Evolutionary conservation across 2,113 vertebrate species (phyloP).

Genomic region (Xenopus tropicalis): UCB_Xtro_10.0 CM004450.2:53732501-53733000

Average conservation of each 20-base stretch:
- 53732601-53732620: not conserved
- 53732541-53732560: too few species aligned
- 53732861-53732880: not conserved
- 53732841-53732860: not conserved
- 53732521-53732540: too few species aligned
- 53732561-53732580: too few species aligned
- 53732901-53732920: too few species aligned
- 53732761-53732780: not conserved
- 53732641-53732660: not conserved
- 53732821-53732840: not conserved
- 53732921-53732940: too few species aligned
- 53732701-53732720: constrained; percentile 14
- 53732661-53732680: constrained; percentile 35
- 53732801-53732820: not conserved
- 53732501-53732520: too few species aligned
- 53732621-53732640: not conserved
- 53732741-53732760: constrained; percentile 18
- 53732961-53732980: too few species aligned
- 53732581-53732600: not conserved
- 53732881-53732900: not conserved
- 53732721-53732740: constrained; percentile 12
- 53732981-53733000: too few species aligned
- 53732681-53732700: constrained; percentile 6
- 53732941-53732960: too few species aligned
- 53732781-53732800: constrained; percentile 8